A percentile compares a stretch with the other conserved stretches of the same genome.
Evolutionary conservation across 2,888 invertebrate genomes (phyloP).

Genomic region (Torymus auratus): DNA sequence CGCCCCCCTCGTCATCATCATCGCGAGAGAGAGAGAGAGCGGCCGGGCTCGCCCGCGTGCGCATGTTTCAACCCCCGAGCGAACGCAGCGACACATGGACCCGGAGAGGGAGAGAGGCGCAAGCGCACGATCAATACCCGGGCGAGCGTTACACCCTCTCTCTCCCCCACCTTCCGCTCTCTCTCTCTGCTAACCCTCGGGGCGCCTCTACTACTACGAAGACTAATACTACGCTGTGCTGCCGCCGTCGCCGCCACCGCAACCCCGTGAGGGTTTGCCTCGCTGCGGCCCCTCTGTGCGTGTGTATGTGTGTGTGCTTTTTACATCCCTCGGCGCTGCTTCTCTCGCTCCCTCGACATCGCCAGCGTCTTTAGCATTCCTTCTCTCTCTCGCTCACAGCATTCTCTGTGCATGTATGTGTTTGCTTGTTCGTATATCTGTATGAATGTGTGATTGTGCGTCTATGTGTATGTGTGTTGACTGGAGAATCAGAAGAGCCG

Average conservation of each 20-base stretch:
- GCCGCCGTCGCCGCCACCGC: neutral
- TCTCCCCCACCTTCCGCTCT: conserved; percentile 1
- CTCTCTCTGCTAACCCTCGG: neutral
- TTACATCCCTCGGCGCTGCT: neutral
- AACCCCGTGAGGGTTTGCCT: too few relatives aligned
- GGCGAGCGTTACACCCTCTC: conserved; percentile 60
- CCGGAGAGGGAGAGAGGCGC: conserved; percentile 61
- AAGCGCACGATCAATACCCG: conserved; percentile 72
- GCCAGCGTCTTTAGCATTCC: neutral
- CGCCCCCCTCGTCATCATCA: conserved; percentile 61
- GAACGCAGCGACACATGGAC: conserved; percentile 73
- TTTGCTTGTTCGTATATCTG: too few relatives aligned
- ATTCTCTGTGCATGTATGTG: too few relatives aligned
- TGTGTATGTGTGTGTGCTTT: conserved; percentile 3
- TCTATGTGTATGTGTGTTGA: neutral
- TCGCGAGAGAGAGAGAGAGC: conserved; percentile 52
- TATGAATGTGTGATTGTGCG: too few relatives aligned
- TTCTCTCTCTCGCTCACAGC: neutral
- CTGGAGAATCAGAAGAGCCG: neutral
- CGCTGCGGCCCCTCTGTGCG: too few relatives aligned
- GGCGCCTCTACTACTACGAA: neutral
- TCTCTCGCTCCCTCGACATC: conserved; percentile 13
- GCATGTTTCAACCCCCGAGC: conserved; percentile 49
- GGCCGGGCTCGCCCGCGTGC: conserved; percentile 29
- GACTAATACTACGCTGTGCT: neutral